phyloP scores from a whole-genome alignment of 2,888 invertebrate genomes.

The Timema podura region DNA sequence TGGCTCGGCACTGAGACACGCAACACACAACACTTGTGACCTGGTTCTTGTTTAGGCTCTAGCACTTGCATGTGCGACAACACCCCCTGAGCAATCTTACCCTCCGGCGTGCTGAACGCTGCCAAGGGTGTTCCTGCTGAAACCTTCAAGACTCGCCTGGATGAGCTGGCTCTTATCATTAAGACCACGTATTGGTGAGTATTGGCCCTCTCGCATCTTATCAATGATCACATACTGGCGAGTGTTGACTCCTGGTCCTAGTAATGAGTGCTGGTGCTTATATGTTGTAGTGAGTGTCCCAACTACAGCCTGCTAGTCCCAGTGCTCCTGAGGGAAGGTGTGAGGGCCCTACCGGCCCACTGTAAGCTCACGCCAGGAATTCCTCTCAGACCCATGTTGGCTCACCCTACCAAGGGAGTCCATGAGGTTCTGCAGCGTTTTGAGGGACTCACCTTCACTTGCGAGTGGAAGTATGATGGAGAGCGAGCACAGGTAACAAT shows the following conservation, averaged over 20 bases:
- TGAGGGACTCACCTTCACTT: conserved; percentile 85
- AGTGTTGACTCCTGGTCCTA: too few relatives aligned
- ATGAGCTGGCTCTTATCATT: conserved; percentile 68
- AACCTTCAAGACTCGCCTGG: conserved; percentile 68
- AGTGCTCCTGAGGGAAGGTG: conserved; percentile 71
- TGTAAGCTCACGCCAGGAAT: conserved; percentile 89
- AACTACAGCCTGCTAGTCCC: conserved; percentile 84
- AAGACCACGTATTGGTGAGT: conserved; percentile 89
- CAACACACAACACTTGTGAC: too few relatives aligned
- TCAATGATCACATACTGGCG: too few relatives aligned
- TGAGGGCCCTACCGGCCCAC: conserved; percentile 65
- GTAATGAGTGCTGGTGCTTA: too few relatives aligned
- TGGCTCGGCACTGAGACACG: too few relatives aligned
- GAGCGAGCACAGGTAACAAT: conserved; percentile 83
- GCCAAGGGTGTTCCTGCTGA: conserved; percentile 61
- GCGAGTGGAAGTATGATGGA: conserved; percentile 99
- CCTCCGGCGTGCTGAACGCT: conserved; percentile 61
- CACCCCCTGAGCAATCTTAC: conserved; percentile 66
- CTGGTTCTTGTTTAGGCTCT: conserved; percentile 60
- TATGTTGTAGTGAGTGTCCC: conserved; percentile 77
- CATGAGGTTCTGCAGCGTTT: conserved; percentile 82
- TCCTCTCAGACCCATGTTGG: conserved; percentile 97
- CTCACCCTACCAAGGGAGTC: conserved; percentile 95
- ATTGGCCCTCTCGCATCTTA: not conserved
- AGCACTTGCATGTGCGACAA: conserved; percentile 75